These are phyloP conservation scores for Dunckerocampus dactyliophorus DNA, from an alignment of 2,113 vertebrate genomes.

Conservation along the genomic window DNA sequence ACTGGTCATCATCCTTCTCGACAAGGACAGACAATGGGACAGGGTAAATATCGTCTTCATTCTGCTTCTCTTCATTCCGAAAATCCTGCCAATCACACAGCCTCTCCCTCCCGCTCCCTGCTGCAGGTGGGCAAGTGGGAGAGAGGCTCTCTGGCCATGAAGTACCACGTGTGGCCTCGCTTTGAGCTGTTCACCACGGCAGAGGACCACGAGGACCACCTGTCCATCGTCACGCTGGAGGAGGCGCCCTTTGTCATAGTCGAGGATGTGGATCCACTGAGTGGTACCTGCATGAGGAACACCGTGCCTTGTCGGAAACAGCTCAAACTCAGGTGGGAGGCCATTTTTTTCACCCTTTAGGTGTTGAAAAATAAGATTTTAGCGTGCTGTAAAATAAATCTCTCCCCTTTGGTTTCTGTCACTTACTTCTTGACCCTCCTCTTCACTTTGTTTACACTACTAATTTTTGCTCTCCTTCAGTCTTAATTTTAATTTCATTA, in stretches of 20 bases:
- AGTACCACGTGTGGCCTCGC: constrained; percentile 97
- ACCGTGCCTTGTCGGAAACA: constrained; percentile 97
- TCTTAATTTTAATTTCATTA: too few relatives aligned
- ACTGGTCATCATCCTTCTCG: constrained; percentile 95
- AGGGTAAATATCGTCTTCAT: constrained; percentile 56
- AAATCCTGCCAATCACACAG: constrained; percentile 24
- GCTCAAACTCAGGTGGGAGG: constrained; percentile 74
- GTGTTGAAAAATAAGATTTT: too few relatives aligned
- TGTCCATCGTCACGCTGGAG: constrained; percentile 97
- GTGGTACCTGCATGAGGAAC: constrained; percentile 98
- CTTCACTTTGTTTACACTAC: too few relatives aligned
- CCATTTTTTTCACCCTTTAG: not conserved
- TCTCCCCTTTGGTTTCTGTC: not conserved
- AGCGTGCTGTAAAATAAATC: not conserved
- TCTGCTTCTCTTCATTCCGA: not conserved
- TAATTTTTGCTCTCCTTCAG: too few relatives aligned
- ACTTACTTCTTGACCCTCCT: too few relatives aligned
- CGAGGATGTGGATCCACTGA: constrained; percentile 96
- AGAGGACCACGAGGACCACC: constrained; percentile 90
- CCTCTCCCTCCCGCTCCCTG: constrained; percentile 26
- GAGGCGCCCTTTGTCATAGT: constrained; percentile 98
- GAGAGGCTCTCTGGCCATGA: constrained; percentile 90
- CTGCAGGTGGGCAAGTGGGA: constrained; percentile 97
- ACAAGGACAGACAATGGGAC: constrained; percentile 95
- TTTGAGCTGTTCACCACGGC: constrained; percentile 86